phyloP scores from a whole-genome alignment of 2,888 invertebrate species.

The Trissonchulus latispiculum region DNA sequence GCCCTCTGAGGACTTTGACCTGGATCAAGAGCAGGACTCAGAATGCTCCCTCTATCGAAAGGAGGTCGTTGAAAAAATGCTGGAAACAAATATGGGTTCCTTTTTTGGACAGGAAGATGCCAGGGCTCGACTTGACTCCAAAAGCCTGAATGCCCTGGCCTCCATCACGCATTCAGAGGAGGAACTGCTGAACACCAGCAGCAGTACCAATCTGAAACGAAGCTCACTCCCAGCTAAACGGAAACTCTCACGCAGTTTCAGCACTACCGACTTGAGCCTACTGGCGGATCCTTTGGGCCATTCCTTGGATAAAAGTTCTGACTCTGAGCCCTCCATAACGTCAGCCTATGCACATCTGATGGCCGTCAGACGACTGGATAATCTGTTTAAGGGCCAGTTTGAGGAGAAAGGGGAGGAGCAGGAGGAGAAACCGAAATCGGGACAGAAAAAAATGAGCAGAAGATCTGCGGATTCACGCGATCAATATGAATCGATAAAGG shows the following conservation, averaged over 20 bases:
- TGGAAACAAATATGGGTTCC: not conserved
- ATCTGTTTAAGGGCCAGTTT: too few species aligned
- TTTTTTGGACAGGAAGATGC: not conserved
- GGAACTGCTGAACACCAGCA: not conserved
- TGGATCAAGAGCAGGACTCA: not conserved
- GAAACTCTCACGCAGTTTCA: not conserved
- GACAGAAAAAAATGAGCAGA: too few species aligned
- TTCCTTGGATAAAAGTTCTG: not conserved
- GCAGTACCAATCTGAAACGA: not conserved
- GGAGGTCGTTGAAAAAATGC: constrained; percentile 12
- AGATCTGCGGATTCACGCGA: too few species aligned
- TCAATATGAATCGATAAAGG: too few species aligned
- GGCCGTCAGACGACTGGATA: not conserved
- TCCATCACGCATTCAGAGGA: not conserved
- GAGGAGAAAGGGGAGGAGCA: too few species aligned
- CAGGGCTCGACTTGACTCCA: not conserved
- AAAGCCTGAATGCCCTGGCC: not conserved
- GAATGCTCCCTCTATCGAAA: not conserved
- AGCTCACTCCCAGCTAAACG: not conserved
- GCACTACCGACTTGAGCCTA: not conserved
- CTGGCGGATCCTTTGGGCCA: not conserved
- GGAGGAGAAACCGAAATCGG: too few species aligned
- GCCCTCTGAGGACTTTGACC: not conserved
- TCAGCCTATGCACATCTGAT: not conserved
- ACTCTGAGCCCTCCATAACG: not conserved